Conservation (phyloP, 2,113 vertebrate species). For the Oplegnathus fasciatus region DNA sequence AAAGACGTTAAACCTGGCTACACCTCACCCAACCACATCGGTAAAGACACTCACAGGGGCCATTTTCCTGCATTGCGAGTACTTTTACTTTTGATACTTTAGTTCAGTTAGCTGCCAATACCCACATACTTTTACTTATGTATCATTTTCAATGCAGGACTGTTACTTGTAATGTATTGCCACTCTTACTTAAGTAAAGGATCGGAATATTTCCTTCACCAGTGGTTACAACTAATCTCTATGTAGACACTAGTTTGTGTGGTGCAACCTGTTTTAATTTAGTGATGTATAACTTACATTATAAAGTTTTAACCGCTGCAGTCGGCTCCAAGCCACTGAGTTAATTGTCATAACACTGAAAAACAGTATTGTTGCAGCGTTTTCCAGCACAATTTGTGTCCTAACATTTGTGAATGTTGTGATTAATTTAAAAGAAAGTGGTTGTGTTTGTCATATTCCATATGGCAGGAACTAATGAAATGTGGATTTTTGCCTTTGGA, state of each 20-base stretch:
- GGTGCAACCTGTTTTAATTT: background rate
- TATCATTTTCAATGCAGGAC: background rate
- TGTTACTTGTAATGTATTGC: too few relatives aligned
- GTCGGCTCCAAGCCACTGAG: background rate
- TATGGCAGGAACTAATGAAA: constrained; percentile 58
- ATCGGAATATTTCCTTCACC: background rate
- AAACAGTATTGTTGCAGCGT: background rate
- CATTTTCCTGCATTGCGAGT: background rate
- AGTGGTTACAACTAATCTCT: background rate
- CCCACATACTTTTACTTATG: background rate
- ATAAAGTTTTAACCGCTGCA: background rate
- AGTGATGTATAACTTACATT: too few relatives aligned
- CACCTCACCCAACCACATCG: too few relatives aligned
- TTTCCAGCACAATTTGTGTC: background rate
- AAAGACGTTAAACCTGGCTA: background rate
- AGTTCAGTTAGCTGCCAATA: background rate
- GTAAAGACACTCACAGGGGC: background rate
- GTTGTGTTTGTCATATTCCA: constrained; percentile 42
- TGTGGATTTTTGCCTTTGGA: constrained; percentile 51
- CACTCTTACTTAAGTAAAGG: too few relatives aligned
- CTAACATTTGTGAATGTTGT: constrained; percentile 8
- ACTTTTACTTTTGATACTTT: background rate
- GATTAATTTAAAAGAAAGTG: constrained; percentile 21
- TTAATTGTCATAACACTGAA: background rate
- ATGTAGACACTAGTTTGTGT: background rate